Percentiles rank a stretch among this genome's conserved stretches.
Evolutionary conservation across 2,113 vertebrate species (phyloP).

Genomic region (Microcebus ravelobensis): DNA sequence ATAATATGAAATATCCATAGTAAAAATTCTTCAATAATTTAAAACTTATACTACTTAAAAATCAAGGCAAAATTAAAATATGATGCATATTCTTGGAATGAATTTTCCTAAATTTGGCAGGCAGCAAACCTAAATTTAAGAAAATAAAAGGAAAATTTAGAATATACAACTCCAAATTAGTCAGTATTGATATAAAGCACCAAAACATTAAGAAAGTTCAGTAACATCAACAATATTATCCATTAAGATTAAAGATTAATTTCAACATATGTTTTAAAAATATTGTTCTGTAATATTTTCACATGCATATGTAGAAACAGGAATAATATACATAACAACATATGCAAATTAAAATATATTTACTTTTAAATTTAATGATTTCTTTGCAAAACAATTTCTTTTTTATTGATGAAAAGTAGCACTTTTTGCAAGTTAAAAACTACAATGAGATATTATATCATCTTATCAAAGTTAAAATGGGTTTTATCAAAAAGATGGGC

Average conservation of each 20-base stretch:
- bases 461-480: too few species aligned
- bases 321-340: neutral
- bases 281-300: neutral
- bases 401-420: neutral
- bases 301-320: neutral
- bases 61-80: slow-evolving; percentile 10
- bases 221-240: neutral
- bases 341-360: neutral
- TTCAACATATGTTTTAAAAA: neutral
- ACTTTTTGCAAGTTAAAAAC: too few species aligned
- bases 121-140: neutral
- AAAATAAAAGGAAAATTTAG: neutral
- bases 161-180: neutral
- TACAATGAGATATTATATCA: too few species aligned
- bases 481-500: too few species aligned
- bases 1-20: neutral
- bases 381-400: neutral
- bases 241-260: neutral
- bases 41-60: neutral
- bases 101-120: neutral
- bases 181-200: neutral
- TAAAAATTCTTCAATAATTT: neutral
- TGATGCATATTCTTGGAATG: neutral
- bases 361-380: neutral
- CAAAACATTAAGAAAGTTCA: neutral